Base-by-base conservation (phyloP, 1,140 invertebrate genomes). In the Calephelis nemesis region DNA sequence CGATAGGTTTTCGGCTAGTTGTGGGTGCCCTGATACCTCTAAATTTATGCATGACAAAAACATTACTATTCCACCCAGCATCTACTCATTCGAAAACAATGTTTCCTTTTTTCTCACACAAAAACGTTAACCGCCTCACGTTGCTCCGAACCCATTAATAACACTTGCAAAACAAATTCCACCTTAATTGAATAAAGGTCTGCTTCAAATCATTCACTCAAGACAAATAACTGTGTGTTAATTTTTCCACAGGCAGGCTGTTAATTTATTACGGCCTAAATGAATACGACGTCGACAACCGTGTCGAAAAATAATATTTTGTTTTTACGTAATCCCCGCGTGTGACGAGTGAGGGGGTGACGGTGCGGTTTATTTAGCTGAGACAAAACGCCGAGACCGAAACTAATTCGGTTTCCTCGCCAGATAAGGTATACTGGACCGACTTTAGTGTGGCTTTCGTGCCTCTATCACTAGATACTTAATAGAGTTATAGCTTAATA, bases 241-340 rank as follows among this genome's bases (percentile, higher is more conserved):
- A 69, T 42, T 68, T 65, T 45, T 47, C 15, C 45, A 68, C 66
- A 62, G 15, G 42, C 62, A 65, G n/a, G 11, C 49, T 48, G 65
- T 74, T 77, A 82, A 85, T 87, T 88, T 87, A 84, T 85, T 76
- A 83, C 65, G 54, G 12, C 13, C 50, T 52, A 81, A 82, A 80
- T 82, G 82, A 85, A 85, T 80, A 82, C 79, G 75, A 68, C 76
- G 82, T 73, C 70, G 87, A 87, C 85, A 82, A 74, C 75, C 87
- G 80, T 81, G 76, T 78, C 84, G 75, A 81, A 84, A 75, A 69
- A 77, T 75, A 72, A 77, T 79, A 82, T 84, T 88, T 87, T 84
- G 81, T 87, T 85, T 88, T 85, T 82, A 74, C 76, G 75, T 80
- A 67, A 83, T 78, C 77, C 77, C 66, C 72, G 77, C 76, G 79